Conservation (phyloP, 1,140 invertebrate species). For the Apis cerana region DNA sequence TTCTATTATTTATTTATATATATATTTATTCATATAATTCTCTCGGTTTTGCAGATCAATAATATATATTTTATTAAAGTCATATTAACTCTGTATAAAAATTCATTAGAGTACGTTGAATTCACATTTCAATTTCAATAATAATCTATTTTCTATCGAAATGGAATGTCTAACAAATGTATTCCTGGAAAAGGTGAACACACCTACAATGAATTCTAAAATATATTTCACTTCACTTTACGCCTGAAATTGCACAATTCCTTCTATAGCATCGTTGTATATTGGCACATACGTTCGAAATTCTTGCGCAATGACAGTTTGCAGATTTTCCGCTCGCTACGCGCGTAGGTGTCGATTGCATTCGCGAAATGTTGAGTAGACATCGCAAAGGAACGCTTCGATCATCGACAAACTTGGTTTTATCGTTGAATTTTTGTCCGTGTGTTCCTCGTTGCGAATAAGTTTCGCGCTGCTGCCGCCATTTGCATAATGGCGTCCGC, state of each 20-base stretch:
- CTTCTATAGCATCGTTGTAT: background rate
- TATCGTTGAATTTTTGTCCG: background rate
- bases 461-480: background rate
- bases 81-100: too few relatives aligned
- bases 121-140: too few relatives aligned
- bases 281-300: background rate
- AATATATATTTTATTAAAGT: too few relatives aligned
- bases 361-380: conserved; percentile 55
- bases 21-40: too few relatives aligned
- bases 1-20: too few relatives aligned
- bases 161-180: too few relatives aligned
- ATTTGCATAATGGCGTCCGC: conserved; percentile 36
- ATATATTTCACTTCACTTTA: background rate
- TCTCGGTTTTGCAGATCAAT: too few relatives aligned
- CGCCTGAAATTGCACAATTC: background rate
- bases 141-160: too few relatives aligned
- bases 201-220: background rate
- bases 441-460: background rate
- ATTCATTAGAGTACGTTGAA: too few relatives aligned
- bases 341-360: conserved; percentile 8
- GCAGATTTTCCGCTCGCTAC: background rate
- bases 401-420: background rate
- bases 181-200: background rate
- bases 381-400: conserved; percentile 12
- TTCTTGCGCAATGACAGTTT: background rate